A percentile compares a stretch with the other conserved stretches of the same genome.
Evolutionary conservation across 64 coral and sea anemone species (phyloP).

Genomic region (Actinia tenebrosa): DNA sequence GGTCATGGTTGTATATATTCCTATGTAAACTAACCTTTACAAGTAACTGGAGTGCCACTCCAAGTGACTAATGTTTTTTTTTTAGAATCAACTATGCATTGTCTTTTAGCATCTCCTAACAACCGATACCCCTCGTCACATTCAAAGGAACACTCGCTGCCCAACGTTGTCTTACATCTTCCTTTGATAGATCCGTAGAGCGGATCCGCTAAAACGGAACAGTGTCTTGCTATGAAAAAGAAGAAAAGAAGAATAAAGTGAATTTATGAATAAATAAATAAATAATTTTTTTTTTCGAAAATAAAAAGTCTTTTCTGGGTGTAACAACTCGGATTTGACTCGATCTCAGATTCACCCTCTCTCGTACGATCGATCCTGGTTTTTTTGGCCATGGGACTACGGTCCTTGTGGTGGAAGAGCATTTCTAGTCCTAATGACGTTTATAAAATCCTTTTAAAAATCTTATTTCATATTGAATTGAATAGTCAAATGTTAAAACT

Average conservation of each 20-base stretch:
- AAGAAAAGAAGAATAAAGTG: not conserved
- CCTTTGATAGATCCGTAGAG: not conserved
- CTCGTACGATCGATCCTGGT: no score
- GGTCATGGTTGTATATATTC: not conserved
- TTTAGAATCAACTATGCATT: not conserved
- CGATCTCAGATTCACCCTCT: no score
- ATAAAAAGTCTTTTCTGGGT: no score
- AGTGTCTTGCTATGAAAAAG: not conserved
- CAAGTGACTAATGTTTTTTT: not conserved
- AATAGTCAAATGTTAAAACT: no score
- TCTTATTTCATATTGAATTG: no score
- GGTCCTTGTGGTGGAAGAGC: no score
- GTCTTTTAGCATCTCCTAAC: not conserved
- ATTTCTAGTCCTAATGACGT: no score
- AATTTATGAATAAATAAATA: not conserved
- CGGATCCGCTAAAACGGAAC: not conserved
- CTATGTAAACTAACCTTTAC: not conserved
- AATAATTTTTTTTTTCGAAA: no score
- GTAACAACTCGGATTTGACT: no score
- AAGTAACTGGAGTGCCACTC: not conserved
- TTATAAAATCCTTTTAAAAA: no score
- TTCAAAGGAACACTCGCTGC: slow-evolving; percentile 2
- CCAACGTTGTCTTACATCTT: not conserved
- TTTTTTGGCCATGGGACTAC: no score
- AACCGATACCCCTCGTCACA: slow-evolving; percentile 7